A percentile compares a stretch with the other conserved stretches of the same genome.
These are phyloP conservation scores for Chaetura pelagica DNA, from an alignment of 2,113 vertebrate species.

Conservation along the genomic window DNA sequence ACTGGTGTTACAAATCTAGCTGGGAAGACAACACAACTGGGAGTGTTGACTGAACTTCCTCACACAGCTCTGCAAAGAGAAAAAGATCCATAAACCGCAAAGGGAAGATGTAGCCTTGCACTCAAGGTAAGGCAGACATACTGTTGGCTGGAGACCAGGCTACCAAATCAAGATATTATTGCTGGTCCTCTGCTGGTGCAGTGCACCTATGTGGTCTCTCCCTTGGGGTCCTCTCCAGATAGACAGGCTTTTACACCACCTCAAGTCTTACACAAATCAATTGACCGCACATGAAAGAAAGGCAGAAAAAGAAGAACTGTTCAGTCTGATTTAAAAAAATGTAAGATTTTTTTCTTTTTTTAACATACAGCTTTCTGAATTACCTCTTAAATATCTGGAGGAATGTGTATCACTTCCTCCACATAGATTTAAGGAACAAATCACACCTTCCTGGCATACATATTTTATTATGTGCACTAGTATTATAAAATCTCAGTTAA, in stretches of 20 bases:
- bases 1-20: neutral
- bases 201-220: neutral
- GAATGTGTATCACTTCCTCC: neutral
- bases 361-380: neutral
- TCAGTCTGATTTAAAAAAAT: neutral
- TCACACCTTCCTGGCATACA: neutral
- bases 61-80: neutral
- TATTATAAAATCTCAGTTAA: neutral
- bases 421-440: neutral
- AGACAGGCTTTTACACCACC: neutral
- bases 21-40: neutral
- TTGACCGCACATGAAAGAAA: neutral
- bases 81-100: neutral
- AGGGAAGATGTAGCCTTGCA: neutral
- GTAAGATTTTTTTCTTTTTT: neutral
- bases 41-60: neutral
- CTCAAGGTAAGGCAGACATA: accelerated
- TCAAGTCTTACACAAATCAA: neutral
- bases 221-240: neutral
- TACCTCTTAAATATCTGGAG: neutral
- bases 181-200: neutral
- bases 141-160: neutral
- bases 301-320: neutral
- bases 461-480: neutral
- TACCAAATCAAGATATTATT: neutral